A percentile compares a stretch with the other conserved stretches of the same genome.
Evolutionary conservation across 2,888 invertebrate genomes (phyloP).

Genomic region (Cactoblastis cactorum): DNA sequence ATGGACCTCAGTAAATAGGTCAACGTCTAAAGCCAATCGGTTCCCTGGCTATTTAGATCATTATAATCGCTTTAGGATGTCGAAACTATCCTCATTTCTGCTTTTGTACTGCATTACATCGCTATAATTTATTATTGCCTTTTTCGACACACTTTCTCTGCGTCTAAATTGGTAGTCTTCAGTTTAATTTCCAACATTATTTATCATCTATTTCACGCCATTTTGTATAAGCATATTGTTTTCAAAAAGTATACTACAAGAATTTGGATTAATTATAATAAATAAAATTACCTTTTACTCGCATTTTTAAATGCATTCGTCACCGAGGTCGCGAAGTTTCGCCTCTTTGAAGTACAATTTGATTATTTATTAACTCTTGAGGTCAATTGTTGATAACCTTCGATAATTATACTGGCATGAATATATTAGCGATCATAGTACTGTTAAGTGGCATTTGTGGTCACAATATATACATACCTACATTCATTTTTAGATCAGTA

Average conservation of each 20-base stretch:
- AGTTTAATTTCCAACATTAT: background rate
- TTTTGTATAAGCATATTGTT: no score
- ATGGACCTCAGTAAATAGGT: slow-evolving; percentile 8
- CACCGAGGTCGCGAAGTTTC: slow-evolving; percentile 37
- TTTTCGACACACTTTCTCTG: slow-evolving; percentile 11
- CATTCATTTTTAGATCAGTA: background rate
- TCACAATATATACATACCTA: background rate
- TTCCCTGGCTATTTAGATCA: slow-evolving; percentile 1
- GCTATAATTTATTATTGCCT: slow-evolving; percentile 10
- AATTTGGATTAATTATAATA: no score
- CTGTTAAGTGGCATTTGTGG: background rate
- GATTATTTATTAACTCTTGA: slow-evolving; percentile 37
- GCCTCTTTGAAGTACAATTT: slow-evolving; percentile 25
- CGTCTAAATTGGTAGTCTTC: slow-evolving; percentile 8
- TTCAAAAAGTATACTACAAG: no score
- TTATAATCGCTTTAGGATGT: slow-evolving; percentile 10
- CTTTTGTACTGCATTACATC: slow-evolving; percentile 5
- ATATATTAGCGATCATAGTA: slow-evolving; percentile 1
- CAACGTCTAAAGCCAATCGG: slow-evolving; percentile 6
- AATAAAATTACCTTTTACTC: no score
- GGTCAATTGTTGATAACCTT: slow-evolving; percentile 49
- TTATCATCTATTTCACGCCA: background rate
- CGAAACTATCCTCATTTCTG: slow-evolving; percentile 6
- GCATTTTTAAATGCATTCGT: background rate
- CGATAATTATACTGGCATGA: slow-evolving; percentile 16